Conservation (phyloP, 2,888 invertebrate genomes). For the Ceraclea dissimilis region DNA sequence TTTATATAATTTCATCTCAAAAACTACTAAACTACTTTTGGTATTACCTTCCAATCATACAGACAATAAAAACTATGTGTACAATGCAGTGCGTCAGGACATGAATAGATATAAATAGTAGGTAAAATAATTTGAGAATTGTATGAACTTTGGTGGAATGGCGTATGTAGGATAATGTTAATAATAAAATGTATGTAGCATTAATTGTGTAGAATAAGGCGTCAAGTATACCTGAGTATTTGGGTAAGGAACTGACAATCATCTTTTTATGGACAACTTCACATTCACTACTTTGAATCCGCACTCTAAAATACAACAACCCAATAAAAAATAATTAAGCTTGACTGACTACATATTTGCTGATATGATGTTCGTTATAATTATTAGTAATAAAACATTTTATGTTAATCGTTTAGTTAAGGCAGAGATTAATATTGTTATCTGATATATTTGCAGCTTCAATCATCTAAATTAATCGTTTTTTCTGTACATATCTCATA, state of each 20-base stretch:
- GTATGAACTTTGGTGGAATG: neutral
- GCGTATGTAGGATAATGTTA: no score
- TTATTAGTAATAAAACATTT: no score
- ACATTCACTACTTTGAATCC: neutral
- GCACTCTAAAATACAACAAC: neutral
- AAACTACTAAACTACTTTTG: no score
- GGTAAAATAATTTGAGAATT: neutral
- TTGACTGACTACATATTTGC: neutral
- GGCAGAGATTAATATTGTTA: no score
- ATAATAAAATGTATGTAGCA: no score
- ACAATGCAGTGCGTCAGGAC: neutral
- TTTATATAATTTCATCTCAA: no score
- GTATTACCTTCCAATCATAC: neutral
- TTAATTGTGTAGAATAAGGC: neutral
- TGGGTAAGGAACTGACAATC: slow-evolving; percentile 26
- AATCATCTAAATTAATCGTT: no score
- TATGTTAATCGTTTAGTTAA: no score
- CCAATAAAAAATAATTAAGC: neutral
- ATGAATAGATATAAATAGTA: no score
- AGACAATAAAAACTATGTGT: neutral
- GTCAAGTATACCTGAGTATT: slow-evolving; percentile 5
- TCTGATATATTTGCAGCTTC: no score
- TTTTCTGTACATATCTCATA: no score
- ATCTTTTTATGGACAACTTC: slow-evolving; percentile 17
- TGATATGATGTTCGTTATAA: neutral